phyloP scores from a whole-genome alignment of 2,888 invertebrate species.

The Pseudococcus jackbeardsleyi region DNA sequence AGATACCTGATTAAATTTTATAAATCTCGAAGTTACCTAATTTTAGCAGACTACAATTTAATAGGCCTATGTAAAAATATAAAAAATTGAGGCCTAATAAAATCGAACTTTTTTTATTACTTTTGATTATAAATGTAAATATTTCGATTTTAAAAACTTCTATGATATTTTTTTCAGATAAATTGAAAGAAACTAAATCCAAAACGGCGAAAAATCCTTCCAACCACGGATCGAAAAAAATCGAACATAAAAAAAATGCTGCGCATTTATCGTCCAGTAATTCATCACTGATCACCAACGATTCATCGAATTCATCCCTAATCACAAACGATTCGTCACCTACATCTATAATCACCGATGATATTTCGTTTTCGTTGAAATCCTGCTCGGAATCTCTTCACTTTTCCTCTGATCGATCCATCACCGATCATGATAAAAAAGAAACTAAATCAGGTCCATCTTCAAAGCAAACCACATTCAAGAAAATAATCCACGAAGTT shows the following conservation, averaged over 20 bases:
- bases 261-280: not conserved
- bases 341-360: not conserved
- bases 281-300: not conserved
- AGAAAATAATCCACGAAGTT: conserved; percentile 25
- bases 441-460: not conserved
- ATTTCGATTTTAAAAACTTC: not conserved
- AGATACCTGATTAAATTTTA: no score
- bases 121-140: no score
- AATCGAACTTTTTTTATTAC: not conserved
- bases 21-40: not conserved
- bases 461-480: not conserved
- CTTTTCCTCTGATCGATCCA: conserved; percentile 40
- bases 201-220: not conserved
- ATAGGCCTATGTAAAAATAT: not conserved
- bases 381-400: conserved; percentile 55
- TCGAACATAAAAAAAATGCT: not conserved
- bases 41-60: not conserved
- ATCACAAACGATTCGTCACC: not conserved
- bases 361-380: not conserved
- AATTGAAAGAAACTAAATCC: not conserved
- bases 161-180: not conserved
- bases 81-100: not conserved
- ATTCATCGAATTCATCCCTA: no score
- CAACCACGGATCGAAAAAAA: not conserved
- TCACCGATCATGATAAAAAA: not conserved